Conservation (phyloP, 2,113 vertebrate genomes). For the Baryphthengus martii region DNA sequence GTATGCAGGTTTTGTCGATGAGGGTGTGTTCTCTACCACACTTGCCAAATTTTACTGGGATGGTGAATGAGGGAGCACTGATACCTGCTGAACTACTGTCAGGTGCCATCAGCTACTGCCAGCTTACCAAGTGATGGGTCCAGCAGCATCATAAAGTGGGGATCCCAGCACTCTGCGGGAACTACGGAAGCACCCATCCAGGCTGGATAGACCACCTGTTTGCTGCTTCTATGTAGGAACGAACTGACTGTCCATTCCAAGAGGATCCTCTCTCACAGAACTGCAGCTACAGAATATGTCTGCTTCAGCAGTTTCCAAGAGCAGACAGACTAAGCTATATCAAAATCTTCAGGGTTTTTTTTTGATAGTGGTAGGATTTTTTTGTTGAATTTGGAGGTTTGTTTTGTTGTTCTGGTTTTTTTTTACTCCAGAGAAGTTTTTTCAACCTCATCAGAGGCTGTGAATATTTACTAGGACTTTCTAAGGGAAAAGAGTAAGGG, state of each 20-base stretch:
- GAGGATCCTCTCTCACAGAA: fast-evolving
- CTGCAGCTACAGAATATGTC: background rate
- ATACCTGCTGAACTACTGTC: background rate
- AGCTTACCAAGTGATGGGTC: background rate
- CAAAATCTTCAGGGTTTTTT: background rate
- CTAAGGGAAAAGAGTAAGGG: background rate
- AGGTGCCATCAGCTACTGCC: background rate
- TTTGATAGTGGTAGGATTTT: fast-evolving
- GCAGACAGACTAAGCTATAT: background rate
- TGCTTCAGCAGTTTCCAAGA: background rate
- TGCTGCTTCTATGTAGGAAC: fast-evolving
- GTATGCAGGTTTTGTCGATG: too few species aligned
- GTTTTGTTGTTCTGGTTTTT: fast-evolving
- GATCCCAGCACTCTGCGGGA: background rate
- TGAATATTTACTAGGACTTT: background rate
- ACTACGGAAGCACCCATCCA: fast-evolving
- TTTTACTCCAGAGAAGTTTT: background rate
- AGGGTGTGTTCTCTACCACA: fast-evolving
- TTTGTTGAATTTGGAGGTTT: fast-evolving
- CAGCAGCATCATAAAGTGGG: fast-evolving
- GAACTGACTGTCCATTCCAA: background rate
- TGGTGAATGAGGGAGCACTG: background rate
- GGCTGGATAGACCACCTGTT: background rate
- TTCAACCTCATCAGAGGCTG: background rate
- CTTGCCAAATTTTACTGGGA: background rate